Percentiles rank a stretch among this genome's conserved stretches.
phyloP scores from a whole-genome alignment of 2,888 invertebrate species.

The Pimpla rufipes region DNA sequence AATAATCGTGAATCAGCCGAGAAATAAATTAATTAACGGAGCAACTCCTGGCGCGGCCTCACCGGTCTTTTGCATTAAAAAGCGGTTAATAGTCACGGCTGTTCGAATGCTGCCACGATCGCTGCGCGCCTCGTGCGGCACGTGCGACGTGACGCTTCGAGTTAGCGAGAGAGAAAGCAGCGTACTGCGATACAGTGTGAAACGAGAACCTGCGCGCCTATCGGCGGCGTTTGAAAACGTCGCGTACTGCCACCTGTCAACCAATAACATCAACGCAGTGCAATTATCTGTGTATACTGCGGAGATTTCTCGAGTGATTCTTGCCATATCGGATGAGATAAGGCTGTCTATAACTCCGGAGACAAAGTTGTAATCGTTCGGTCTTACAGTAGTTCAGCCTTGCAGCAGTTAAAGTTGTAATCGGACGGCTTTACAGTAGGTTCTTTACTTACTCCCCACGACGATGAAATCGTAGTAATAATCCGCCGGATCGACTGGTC shows the following conservation, averaged over 20 bases:
- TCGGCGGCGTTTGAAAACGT: neutral
- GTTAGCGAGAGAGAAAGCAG: constrained; percentile 11
- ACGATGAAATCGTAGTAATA: constrained; percentile 89
- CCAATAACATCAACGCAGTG: constrained; percentile 9
- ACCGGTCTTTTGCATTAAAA: constrained; percentile 1
- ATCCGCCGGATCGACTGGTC: constrained; percentile 85
- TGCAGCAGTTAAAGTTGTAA: no score
- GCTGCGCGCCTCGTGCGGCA: neutral
- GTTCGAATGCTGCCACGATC: neutral
- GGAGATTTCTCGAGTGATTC: neutral
- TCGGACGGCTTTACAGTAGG: neutral
- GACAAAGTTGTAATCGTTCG: neutral
- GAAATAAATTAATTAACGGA: neutral
- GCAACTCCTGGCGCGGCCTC: neutral
- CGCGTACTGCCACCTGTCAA: constrained; percentile 1
- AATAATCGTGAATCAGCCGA: constrained; percentile 6
- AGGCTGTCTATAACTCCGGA: neutral
- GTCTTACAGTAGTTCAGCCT: no score
- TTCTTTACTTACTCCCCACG: constrained; percentile 86
- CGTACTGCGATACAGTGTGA: neutral
- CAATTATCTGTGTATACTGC: neutral
- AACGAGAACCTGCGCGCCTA: neutral
- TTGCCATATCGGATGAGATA: neutral
- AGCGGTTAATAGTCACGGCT: neutral
- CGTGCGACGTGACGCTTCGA: neutral